Evolutionary conservation across 2,888 invertebrate genomes (phyloP), one percentile per base, ranked within the genome.

Genomic region (Pseudanteris insignis): DNA sequence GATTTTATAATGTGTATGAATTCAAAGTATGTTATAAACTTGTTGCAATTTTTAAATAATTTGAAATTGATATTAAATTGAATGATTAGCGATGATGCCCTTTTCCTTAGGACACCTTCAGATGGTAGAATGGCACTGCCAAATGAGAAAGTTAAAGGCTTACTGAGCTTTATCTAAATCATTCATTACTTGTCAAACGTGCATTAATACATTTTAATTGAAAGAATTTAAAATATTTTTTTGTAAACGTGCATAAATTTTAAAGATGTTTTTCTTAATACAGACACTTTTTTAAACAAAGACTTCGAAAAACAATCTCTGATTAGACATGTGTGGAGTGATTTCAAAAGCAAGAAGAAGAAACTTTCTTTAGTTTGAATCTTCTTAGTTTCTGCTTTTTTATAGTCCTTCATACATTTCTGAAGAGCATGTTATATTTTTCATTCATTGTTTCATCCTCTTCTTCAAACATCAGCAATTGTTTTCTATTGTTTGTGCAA

Each of bases 71-170:
- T 30, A n/a, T 10, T 30, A n/a, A 9, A 15, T 14, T 26, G 28
- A 14, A 38, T 84, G 85, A 86, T 82, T 83, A 84, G 48, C 48
- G 8, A 48, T 48, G 48, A 48, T 48, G 29, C 24, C 47, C 46
- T 44, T 51, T 47, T 50, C 65, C 78, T 79, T 79, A 77, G 78
- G 78, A 78, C 77, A 78, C 78, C 77, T 77, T 79, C 75, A 36
- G 78, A 79, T 70, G 72, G 65, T 74, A 69, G 71, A 70, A 70
- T 71, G 69, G 67, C 69, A 65, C 68, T 71, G 73, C 71, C 73
- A 71, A 26, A 73, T 79, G 78, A 77, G 74, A 78, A 18, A 41
- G 12, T 26, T 5, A 24, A 36, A 36, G 24, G 24, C 11, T 36
- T 36, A 36, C 36, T 36, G 36, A 36, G 36, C 36, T 36, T 1